A percentile compares a stretch with the other conserved stretches of the same genome.
Conservation (phyloP, 2,113 vertebrate genomes). For the Paradisaea rubra region DNA sequence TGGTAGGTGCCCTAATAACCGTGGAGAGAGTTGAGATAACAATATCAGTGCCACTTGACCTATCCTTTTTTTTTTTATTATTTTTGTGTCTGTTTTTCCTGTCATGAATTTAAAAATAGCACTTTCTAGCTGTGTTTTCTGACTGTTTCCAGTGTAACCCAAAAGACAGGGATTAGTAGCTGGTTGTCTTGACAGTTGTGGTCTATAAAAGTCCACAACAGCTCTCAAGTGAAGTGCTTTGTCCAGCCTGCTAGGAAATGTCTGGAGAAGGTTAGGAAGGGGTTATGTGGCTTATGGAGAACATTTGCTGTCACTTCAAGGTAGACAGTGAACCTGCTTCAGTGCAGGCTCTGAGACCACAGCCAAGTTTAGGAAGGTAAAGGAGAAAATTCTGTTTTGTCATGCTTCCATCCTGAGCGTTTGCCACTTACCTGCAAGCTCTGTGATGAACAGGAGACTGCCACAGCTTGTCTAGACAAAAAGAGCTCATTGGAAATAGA, state of each 20-base stretch:
- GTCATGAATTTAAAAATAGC: neutral
- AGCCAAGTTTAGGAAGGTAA: neutral
- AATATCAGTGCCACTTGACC: neutral
- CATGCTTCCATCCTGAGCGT: neutral
- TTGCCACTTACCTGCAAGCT: rapidly evolving
- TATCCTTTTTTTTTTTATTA: neutral
- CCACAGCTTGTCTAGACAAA: neutral
- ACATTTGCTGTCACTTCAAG: neutral
- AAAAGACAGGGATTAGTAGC: neutral
- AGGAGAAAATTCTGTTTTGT: neutral
- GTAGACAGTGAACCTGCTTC: neutral
- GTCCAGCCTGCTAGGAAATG: neutral
- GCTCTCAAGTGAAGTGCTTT: neutral
- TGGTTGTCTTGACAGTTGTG: neutral
- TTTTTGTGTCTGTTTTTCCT: neutral
- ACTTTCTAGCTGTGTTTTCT: neutral
- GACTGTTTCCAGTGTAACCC: neutral
- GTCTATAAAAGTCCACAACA: neutral
- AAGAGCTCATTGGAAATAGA: neutral
- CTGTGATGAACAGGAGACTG: neutral
- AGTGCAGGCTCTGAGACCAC: neutral
- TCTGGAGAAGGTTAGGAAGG: neutral
- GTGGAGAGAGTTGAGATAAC: neutral
- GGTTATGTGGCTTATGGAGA: neutral
- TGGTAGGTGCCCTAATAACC: neutral